Base-by-base conservation (phyloP, 2,888 invertebrate genomes). In the Diachrysia chrysitis region DNA sequence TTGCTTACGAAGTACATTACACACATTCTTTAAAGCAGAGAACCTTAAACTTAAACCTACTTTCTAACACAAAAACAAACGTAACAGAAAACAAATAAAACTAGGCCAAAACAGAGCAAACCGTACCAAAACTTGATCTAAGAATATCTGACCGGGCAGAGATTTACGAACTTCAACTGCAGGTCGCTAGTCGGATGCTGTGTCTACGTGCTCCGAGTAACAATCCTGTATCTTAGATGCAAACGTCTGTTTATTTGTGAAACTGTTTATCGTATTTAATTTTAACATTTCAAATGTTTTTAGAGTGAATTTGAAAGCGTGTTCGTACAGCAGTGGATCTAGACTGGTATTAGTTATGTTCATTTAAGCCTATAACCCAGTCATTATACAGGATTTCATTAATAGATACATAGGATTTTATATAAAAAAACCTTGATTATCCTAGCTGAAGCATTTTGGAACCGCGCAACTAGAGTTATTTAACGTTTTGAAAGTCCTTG, bases 71-170 rank as follows among this genome's bases (percentile, higher is more conserved):
- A n/a, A n/a, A n/a, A n/a, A n/a, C n/a, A n/a, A 25, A 25, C 25
- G 25, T 37, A 16, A 37, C 37, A 21, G 3, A 10, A 51, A 21
- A 51, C 19, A 19, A 51, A 21, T 12, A 51, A 19, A 48, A 48
- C 9, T 2, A 19, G 0, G 0, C 19, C 19, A 19, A 48, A 48
- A 19, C 0, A 16, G n/a, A n/a, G n/a, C n/a, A 77, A 76, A 77
- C 55, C 60, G 37, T 17, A 63, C 55, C 17, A 3, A 29, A 64
- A 53, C n/a, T 60, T 53, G 42, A 64, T 16, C 17, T 35, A 17
- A 9, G 37, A 65, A 58, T 67, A 65, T 71, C 61, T 37, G 59
- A 46, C 57, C 35, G 35, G 21, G 51, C 7, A 16, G 17, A 46
- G 21, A 60, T 63, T 55, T 55, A 51, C 46, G 17, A 56, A 56